phyloP scores from a whole-genome alignment of 1,140 invertebrate species.

The Pararge aegeria region DNA sequence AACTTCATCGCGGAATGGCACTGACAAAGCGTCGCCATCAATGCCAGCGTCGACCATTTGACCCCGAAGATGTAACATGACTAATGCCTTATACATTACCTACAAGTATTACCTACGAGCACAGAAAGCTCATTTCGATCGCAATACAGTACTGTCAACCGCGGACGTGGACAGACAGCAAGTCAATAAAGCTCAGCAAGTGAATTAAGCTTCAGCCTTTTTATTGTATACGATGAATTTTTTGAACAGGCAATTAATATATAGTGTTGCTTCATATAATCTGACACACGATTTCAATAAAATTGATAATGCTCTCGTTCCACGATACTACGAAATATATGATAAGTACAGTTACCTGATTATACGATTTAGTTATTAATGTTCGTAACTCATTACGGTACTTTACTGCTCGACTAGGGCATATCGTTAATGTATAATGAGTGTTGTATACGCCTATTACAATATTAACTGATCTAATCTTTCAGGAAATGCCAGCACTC shows the following conservation, averaged over 20 bases:
- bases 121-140: constrained; percentile 30
- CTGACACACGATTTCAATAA: too few species aligned
- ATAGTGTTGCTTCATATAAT: background rate
- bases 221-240: constrained; percentile 4
- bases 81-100: constrained; percentile 58
- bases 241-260: constrained; percentile 4
- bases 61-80: constrained; percentile 52
- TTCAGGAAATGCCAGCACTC: constrained; percentile 52
- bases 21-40: constrained; percentile 60
- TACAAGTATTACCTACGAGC: constrained; percentile 46
- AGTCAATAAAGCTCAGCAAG: constrained; percentile 11
- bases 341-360: background rate
- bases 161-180: constrained; percentile 17
- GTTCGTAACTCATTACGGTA: background rate
- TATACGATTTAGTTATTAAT: background rate
- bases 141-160: constrained; percentile 29
- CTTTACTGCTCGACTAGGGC: background rate
- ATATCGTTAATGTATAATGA: constrained; percentile 15
- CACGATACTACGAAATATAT: background rate
- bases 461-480: constrained; percentile 51
- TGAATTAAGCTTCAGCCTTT: constrained; percentile 2
- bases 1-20: constrained; percentile 59
- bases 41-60: constrained; percentile 45
- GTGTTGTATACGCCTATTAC: constrained; percentile 32
- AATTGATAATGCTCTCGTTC: too few species aligned